These are phyloP conservation scores for Bovichtus variegatus DNA, from an alignment of 2,797 vertebrate species.

Conservation along the genomic window DNA sequence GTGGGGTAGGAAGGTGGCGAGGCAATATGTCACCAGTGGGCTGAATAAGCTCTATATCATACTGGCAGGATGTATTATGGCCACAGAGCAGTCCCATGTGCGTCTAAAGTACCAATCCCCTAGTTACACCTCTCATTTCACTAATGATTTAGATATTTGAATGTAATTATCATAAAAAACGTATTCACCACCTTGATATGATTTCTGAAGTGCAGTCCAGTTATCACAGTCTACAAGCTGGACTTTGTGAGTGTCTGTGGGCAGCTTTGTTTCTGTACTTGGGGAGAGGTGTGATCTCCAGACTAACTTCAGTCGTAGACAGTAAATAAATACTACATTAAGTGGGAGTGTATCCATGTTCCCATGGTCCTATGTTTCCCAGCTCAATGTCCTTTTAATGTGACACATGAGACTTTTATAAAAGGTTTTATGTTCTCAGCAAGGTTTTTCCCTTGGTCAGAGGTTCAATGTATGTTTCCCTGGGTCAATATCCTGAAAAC, in stretches of 20 bases:
- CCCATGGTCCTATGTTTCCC: too few species aligned
- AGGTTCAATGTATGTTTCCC: too few species aligned
- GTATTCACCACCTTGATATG: background rate
- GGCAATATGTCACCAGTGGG: constrained; percentile 52
- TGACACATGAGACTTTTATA: too few species aligned
- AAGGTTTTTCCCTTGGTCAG: too few species aligned
- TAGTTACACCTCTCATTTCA: constrained; percentile 2
- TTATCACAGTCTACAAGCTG: background rate
- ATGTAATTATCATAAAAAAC: constrained; percentile 1
- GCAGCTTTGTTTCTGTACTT: background rate
- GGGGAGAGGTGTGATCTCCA: background rate
- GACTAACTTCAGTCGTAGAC: background rate
- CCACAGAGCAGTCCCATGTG: constrained; percentile 32
- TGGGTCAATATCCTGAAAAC: too few species aligned
- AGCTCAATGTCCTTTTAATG: too few species aligned
- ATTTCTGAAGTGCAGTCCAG: background rate
- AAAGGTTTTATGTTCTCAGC: too few species aligned
- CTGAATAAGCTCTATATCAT: constrained; percentile 57
- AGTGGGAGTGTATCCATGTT: too few species aligned
- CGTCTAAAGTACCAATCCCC: constrained; percentile 34
- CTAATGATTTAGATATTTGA: constrained; percentile 7
- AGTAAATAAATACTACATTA: constrained; percentile 2
- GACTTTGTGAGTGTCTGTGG: background rate
- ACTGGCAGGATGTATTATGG: constrained; percentile 46
- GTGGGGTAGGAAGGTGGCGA: constrained; percentile 52